These are phyloP conservation scores for Formica selysi DNA, from an alignment of 1,140 invertebrate species.

Conservation along the genomic window DNA sequence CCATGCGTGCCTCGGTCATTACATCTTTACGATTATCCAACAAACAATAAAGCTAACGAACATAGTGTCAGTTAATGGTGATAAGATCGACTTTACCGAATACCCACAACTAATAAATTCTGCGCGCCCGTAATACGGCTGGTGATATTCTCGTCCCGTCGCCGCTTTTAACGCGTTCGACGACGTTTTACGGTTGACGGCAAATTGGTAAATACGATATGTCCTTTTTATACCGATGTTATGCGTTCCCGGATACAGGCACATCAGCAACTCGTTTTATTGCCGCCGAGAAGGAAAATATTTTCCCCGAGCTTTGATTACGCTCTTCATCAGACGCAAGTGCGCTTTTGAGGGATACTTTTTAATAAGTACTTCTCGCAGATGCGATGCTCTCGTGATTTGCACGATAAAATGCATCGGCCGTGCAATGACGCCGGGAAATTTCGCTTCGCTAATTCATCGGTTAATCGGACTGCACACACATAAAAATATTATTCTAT, in stretches of 20 bases:
- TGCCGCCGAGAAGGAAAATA: slow-evolving; percentile 18
- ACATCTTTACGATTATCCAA: slow-evolving; percentile 53
- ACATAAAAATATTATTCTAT: too few relatives aligned
- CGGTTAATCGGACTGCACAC: neutral
- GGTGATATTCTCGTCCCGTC: neutral
- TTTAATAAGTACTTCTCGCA: slow-evolving; percentile 39
- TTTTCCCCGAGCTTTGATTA: slow-evolving; percentile 44
- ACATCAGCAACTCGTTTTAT: slow-evolving; percentile 19
- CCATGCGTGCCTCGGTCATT: slow-evolving; percentile 21
- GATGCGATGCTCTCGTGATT: slow-evolving; percentile 20
- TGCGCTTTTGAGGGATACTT: slow-evolving; percentile 55
- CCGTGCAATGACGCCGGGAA: neutral
- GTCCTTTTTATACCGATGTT: slow-evolving; percentile 19
- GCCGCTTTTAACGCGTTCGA: slow-evolving; percentile 31
- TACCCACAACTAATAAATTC: slow-evolving; percentile 39
- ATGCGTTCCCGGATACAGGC: neutral
- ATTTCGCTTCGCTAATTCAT: slow-evolving; percentile 18
- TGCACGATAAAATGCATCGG: neutral
- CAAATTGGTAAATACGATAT: slow-evolving; percentile 19
- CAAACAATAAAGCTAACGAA: slow-evolving; percentile 28
- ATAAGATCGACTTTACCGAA: slow-evolving; percentile 30
- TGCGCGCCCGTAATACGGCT: neutral
- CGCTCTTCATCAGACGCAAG: slow-evolving; percentile 35
- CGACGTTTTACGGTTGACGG: slow-evolving; percentile 32
- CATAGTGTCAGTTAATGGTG: slow-evolving; percentile 35